phyloP scores from a whole-genome alignment of 2,797 vertebrate genomes.

The Sternotherus odoratus region DNA sequence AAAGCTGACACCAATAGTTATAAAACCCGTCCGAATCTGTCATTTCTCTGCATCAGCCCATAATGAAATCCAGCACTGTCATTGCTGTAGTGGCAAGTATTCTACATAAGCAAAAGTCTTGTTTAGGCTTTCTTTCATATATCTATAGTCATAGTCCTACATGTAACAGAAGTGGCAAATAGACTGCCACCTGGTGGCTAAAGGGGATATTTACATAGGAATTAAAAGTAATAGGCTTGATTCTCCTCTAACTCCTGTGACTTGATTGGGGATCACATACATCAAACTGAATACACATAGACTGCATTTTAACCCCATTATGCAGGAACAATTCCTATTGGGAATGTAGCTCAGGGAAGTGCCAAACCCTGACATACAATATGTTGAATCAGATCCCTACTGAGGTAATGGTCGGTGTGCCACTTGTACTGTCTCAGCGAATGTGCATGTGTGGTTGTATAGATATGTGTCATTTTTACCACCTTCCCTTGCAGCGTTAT shows the following conservation, averaged over 20 bases:
- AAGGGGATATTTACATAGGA: slow-evolving; percentile 14
- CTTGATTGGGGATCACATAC: neutral
- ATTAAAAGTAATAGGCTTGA: neutral
- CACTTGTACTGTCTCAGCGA: neutral
- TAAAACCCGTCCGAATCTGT: neutral
- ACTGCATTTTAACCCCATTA: neutral
- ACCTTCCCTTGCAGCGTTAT: neutral
- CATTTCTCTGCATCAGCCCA: slow-evolving; percentile 5
- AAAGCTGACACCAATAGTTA: neutral
- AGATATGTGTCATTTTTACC: slow-evolving; percentile 52
- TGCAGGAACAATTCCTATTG: neutral
- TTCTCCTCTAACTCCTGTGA: neutral
- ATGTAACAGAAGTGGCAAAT: slow-evolving; percentile 39
- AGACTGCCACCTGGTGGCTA: slow-evolving; percentile 81
- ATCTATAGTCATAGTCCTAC: neutral
- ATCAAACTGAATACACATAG: neutral
- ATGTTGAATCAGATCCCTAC: slow-evolving; percentile 1
- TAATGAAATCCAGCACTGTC: neutral
- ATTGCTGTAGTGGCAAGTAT: neutral
- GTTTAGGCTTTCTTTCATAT: neutral
- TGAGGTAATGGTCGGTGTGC: neutral
- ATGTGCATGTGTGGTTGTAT: neutral
- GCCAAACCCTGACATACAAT: neutral
- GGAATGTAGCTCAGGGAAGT: neutral
- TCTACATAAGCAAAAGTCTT: slow-evolving; percentile 26